Base-by-base conservation (phyloP, 92 coral and sea anemone genomes). In the Palythoa grandis region DNA sequence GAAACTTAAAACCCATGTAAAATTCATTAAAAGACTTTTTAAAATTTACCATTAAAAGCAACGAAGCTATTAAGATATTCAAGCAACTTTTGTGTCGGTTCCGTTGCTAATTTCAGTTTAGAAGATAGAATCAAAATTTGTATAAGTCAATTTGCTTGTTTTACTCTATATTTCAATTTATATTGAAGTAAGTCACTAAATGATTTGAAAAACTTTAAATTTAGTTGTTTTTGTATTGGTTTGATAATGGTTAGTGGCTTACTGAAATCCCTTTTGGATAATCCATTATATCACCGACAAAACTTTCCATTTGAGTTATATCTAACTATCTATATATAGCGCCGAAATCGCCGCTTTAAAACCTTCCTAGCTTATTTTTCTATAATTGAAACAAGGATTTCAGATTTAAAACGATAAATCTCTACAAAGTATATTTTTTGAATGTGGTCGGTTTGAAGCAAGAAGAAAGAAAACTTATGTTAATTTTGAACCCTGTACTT, bases 81-180 rank as follows among this genome's bases (percentile, higher is more conserved):
- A 13, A 54, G 53, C 67, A 12, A 25, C 29, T 50, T 79, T 78
- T 67, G 35, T 65, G 85, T 66, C 85, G 74, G 85, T 67, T 80
- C 84, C 57, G 84, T n/a, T 61, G 56, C 56, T 13, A 61, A 60
- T 61, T 66, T 11, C 19, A 38, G 7, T 79, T 22, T n/a, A 12
- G 20, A 75, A 20, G 61, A 75, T 20, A 48, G 22, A 56, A 50
- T 50, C 24, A 39, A 60, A 19, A 22, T 10, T 56, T 56, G 15
- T 56, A 56, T 56, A 56, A n/a, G 25, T 20, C 71, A 6, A 20
- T 3, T 47, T 3, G 58, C 56, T 63, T 79, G 19, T 60, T 79
- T 63, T 63, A 52, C 60, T 47, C 5, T 9, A 43, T 3, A 40
- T 8, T 24, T 24, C 13, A 66, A 29, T 15, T 65, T n/a, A 22